These are phyloP conservation scores for Plumapathes pennacea DNA, from an alignment of 92 coral and sea anemone genomes.

Conservation along the genomic window DNA sequence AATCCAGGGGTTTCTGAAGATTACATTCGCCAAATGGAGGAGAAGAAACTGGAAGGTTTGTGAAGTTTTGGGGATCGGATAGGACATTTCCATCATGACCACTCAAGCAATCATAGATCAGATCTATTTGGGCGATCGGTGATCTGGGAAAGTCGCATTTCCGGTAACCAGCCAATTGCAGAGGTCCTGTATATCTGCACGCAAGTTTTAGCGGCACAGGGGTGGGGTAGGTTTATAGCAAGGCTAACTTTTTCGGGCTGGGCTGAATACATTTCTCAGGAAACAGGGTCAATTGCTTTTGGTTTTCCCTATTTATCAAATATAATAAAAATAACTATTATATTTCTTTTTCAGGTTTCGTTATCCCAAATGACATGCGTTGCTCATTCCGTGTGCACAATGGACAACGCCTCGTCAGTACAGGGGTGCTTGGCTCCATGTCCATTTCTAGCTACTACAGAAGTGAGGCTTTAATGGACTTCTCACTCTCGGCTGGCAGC, in stretches of 20 bases:
- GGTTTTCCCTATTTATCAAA: neutral
- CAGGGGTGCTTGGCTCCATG: constrained; percentile 93
- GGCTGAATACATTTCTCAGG: too few relatives aligned
- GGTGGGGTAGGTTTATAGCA: too few relatives aligned
- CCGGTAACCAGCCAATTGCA: too few relatives aligned
- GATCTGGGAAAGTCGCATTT: too few relatives aligned
- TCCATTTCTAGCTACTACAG: constrained; percentile 85
- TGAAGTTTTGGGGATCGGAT: too few relatives aligned
- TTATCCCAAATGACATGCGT: constrained; percentile 79
- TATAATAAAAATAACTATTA: neutral
- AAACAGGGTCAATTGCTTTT: too few relatives aligned
- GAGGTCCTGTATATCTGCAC: too few relatives aligned
- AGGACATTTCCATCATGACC: too few relatives aligned
- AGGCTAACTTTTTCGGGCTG: too few relatives aligned
- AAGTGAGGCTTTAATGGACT: constrained; percentile 88
- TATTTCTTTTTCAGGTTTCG: constrained; percentile 45
- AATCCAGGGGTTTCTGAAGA: constrained; percentile 80
- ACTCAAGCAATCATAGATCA: too few relatives aligned
- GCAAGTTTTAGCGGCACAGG: too few relatives aligned
- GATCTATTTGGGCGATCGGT: too few relatives aligned
- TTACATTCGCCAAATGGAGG: constrained; percentile 57
- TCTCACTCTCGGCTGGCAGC: constrained; percentile 62
- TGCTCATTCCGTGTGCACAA: constrained; percentile 91
- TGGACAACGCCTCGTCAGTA: constrained; percentile 87
- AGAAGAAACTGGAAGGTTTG: constrained; percentile 67